Base-by-base conservation (phyloP, 1,140 invertebrate genomes). In the Brachystomella parvula region DNA sequence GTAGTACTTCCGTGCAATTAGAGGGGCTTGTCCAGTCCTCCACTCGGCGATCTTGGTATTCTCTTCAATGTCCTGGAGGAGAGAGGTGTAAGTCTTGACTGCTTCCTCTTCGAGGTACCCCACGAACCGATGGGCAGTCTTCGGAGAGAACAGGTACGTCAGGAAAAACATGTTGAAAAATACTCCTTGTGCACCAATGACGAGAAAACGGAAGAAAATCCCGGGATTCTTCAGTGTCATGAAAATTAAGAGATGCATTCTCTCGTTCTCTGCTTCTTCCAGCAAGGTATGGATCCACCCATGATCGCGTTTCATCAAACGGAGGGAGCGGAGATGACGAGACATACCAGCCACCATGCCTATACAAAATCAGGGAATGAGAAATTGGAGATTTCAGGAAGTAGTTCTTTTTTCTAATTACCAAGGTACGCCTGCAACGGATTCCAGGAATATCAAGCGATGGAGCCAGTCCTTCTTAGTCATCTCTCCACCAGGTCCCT, bases 51-150 rank as follows among this genome's bases (percentile, higher is more conserved):
- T 56, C 24, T 53, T 53, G 0, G 56, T 28, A 61, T 69, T 68
- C 0, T 39, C 49, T 19, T 65, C 71, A 47, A 76, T 73, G 31
- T 75, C 78, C 69, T 79, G 65, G 30, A 79, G 47, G 68, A 77
- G 77, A 61, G 75, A 76, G 1, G 77, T 76, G 72, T 80, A 80
- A 9, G 79, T 79, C 47, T 76, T 76, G 0, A 80, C 78, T 9
- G 79, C 79, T 68, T 80, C 79, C 69, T 80, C 79, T 66, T 80
- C 79, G 44, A 80, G 65, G 65, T 80, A 80, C 0, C 79, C 79
- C 24, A 80, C 79, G 74, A 80, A 78, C 39, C 78, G 69, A 66
- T 80, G 79, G 61, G 78, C 79, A 31, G 77, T 79, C 58, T 72
- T 73, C 1, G 78, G 76, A 26, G 75, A 76, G 19, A 79, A 28